A percentile compares a stretch with the other conserved stretches of the same genome.
phyloP scores from a whole-genome alignment of 2,888 invertebrate genomes.

The Clitarchus hookeri region DNA sequence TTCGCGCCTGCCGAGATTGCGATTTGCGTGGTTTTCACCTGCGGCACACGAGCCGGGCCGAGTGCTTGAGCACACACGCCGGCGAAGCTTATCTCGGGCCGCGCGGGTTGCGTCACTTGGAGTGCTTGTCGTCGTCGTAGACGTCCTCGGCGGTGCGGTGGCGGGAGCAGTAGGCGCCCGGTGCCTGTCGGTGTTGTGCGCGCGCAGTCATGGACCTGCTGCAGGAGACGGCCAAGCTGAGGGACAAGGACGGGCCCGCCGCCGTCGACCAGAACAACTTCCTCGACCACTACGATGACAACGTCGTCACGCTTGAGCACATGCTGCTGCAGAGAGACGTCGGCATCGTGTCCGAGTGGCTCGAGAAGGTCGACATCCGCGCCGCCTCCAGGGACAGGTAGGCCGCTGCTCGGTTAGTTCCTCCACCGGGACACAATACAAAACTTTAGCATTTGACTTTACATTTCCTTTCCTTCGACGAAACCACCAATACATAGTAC shows the following conservation, averaged over 20 bases:
- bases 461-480: no score
- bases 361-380: conserved; percentile 4
- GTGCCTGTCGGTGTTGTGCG: no score
- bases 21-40: conserved; percentile 7
- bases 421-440: no score
- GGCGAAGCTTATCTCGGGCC: background rate
- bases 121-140: background rate
- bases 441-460: no score
- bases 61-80: background rate
- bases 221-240: background rate
- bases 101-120: background rate
- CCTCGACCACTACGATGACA: background rate
- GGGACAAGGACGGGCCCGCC: background rate
- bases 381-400: conserved; percentile 8
- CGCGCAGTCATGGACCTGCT: background rate
- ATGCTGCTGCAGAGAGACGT: conserved; percentile 15
- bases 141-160: background rate
- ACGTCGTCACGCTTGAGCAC: conserved; percentile 16
- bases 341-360: conserved; percentile 15
- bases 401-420: no score
- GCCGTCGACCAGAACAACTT: background rate
- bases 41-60: background rate
- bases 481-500: no score
- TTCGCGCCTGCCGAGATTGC: background rate
- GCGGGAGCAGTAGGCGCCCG: no score